These are phyloP conservation scores for Erynnis tages DNA, from an alignment of 2,888 invertebrate species.

Conservation along the genomic window DNA sequence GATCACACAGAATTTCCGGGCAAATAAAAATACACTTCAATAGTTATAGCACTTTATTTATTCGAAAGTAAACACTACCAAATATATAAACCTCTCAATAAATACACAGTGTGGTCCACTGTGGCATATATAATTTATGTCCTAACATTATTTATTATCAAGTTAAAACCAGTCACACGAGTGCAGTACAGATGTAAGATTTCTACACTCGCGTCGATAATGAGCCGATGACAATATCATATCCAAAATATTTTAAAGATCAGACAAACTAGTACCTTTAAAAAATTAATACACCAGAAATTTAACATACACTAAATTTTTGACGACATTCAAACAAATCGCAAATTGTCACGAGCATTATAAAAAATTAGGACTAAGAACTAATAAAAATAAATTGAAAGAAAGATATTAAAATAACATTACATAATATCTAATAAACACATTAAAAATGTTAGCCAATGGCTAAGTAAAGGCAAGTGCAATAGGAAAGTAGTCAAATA, in stretches of 20 bases:
- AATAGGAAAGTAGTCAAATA: neutral
- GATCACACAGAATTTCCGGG: neutral
- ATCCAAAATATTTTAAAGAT: too few species aligned
- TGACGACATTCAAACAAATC: neutral
- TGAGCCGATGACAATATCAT: neutral
- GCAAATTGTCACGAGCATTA: neutral
- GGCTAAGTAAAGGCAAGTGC: too few species aligned
- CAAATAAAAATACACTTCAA: constrained; percentile 31
- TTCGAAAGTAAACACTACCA: constrained; percentile 46
- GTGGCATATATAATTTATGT: constrained; percentile 8
- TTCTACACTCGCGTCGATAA: neutral
- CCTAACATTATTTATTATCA: constrained; percentile 16
- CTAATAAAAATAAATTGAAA: neutral
- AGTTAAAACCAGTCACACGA: constrained; percentile 12
- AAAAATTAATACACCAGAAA: neutral
- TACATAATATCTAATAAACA: too few species aligned
- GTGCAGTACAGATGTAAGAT: constrained; percentile 1
- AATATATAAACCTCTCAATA: constrained; percentile 25
- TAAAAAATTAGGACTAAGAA: neutral
- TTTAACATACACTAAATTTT: neutral
- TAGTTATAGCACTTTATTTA: constrained; percentile 56
- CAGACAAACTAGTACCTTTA: too few species aligned
- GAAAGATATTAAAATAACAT: neutral
- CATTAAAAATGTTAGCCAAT: too few species aligned
- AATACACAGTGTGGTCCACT: constrained; percentile 7